Evolutionary conservation across 2,797 vertebrate genomes (phyloP).

Genomic region (Danio aesculapii): DNA sequence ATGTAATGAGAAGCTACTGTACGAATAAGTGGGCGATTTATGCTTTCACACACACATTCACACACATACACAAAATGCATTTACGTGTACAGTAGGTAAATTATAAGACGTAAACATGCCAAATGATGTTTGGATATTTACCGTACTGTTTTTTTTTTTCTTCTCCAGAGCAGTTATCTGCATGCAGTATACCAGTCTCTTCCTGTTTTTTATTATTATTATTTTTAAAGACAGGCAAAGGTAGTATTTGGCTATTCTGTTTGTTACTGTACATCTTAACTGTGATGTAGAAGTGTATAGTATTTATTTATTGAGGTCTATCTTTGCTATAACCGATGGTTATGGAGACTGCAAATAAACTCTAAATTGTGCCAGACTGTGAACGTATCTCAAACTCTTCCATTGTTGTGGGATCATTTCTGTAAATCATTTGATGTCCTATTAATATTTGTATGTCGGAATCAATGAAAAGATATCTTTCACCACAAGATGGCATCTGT

Average conservation of each 20-base stretch:
- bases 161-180: constrained; percentile 61
- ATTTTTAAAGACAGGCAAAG: constrained; percentile 60
- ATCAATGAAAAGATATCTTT: not conserved
- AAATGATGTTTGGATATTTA: constrained; percentile 64
- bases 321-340: constrained; percentile 74
- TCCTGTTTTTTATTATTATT: constrained; percentile 63
- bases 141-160: constrained; percentile 40
- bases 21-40: constrained; percentile 23
- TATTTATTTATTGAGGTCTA: constrained; percentile 84
- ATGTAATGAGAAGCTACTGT: constrained; percentile 37
- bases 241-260: constrained; percentile 62
- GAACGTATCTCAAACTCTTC: constrained; percentile 36
- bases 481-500: constrained; percentile 17
- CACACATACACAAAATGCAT: constrained; percentile 30
- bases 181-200: constrained; percentile 66
- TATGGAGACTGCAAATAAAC: constrained; percentile 80
- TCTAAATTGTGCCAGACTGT: constrained; percentile 76
- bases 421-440: not conserved
- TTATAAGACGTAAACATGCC: constrained; percentile 48
- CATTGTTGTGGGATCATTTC: not conserved
- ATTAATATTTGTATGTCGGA: not conserved
- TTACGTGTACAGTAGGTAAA: constrained; percentile 38
- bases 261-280: constrained; percentile 72
- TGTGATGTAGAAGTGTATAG: constrained; percentile 79
- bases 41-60: constrained; percentile 35